These are phyloP conservation scores for Spheniscus humboldti DNA, from an alignment of 2,797 vertebrate species.

Conservation along the genomic window DNA sequence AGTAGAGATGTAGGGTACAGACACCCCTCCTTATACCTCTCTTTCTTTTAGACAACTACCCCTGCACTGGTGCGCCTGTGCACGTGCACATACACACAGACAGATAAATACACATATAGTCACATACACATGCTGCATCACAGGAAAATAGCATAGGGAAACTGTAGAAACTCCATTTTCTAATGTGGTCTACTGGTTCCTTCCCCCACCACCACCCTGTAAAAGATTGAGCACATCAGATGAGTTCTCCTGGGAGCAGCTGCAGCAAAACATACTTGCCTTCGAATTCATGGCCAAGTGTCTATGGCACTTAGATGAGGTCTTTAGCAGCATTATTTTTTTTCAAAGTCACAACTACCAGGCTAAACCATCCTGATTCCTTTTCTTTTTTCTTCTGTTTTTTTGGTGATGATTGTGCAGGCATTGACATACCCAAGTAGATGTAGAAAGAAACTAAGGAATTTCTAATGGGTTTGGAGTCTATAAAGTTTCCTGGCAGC, in stretches of 20 bases:
- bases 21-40: neutral
- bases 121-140: rapidly evolving
- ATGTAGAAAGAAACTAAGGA: neutral
- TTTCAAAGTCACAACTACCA: neutral
- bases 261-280: neutral
- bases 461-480: neutral
- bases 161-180: neutral
- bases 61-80: rapidly evolving
- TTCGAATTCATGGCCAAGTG: neutral
- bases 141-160: neutral
- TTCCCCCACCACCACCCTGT: neutral
- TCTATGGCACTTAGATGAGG: neutral
- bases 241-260: neutral
- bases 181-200: neutral
- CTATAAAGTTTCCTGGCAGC: neutral
- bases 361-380: neutral
- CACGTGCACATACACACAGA: rapidly evolving
- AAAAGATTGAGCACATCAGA: rapidly evolving
- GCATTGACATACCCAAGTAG: neutral
- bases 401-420: neutral
- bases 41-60: neutral
- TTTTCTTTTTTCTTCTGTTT: neutral
- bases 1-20: neutral
- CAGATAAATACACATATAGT: rapidly evolving
- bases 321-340: neutral